Evolutionary conservation across 2,113 vertebrate genomes (phyloP), one percentile per base, ranked within the genome.

Genomic region (Gopherus flavomarginatus): DNA sequence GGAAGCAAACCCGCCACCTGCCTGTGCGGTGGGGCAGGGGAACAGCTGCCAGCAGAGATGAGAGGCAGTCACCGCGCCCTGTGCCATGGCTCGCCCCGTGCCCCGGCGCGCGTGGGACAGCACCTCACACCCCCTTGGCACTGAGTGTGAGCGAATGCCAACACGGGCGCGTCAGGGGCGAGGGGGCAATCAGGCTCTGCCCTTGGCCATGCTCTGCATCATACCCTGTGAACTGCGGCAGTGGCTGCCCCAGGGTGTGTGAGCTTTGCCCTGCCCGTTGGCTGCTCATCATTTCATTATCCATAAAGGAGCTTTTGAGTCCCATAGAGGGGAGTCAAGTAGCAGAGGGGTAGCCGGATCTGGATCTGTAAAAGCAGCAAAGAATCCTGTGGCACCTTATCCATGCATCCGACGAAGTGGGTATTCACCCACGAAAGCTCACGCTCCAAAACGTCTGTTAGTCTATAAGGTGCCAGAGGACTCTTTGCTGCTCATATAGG

Each of bases 61-160:
- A 3, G 1, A 19, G 52, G 52, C 52, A 2, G 6, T 11, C 57
- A 11, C 57, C 4, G 62, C 62, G 1, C 31, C 57, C 27, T 7
- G 62, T 6, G 29, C 27, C 57, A 6, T 2, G 57, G 57, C 44
- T 44, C 7, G 44, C 26, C 59, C 59, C 31, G 2, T 14, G 24
- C 26, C 26, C 56, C 5, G 26, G 56, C 13, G 31, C 3, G 31
- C 62, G 3, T 17, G 35, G 12, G 35, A 1, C 13, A 65, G 35
- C 62, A 2, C 62, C 4, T 8, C 13, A 19, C 12, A 6, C 65
- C 65, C 35, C 8, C 5, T 21, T 4, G 31, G 65, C 62, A 5
- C 62, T 1, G 62, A 14, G 62, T 4, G 31, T 19, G 16, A 0
- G 9, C 5, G 65, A 4, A 11, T 11, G 10, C 3, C 16, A 8